Evolutionary conservation across 2,888 invertebrate species (phyloP).

Genomic region (Drosophila pseudotakahashii): DNA sequence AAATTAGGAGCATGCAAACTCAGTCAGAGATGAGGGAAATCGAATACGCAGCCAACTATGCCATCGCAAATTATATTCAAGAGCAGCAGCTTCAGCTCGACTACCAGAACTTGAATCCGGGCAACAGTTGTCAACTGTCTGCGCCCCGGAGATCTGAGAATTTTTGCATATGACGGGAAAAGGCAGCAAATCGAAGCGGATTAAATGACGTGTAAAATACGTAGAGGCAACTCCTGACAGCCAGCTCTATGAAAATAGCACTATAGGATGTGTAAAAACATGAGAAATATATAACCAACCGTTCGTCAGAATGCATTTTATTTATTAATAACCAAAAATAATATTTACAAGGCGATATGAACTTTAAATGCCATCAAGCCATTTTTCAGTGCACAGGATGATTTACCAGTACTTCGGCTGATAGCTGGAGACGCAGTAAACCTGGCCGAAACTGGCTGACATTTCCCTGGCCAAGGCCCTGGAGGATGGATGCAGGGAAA

Average conservation of each 20-base stretch:
- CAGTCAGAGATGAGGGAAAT: constrained; percentile 26
- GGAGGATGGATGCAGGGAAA: constrained; percentile 22
- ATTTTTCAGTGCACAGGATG: background rate
- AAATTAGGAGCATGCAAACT: constrained; percentile 31
- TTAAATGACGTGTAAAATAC: constrained; percentile 72
- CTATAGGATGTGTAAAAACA: background rate
- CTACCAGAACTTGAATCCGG: constrained; percentile 20
- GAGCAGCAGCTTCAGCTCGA: constrained; percentile 16
- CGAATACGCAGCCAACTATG: constrained; percentile 28
- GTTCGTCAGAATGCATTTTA: too few relatives aligned
- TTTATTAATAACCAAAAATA: background rate
- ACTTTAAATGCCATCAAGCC: background rate
- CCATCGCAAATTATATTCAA: constrained; percentile 31
- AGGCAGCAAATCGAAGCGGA: constrained; percentile 60
- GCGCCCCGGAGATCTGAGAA: constrained; percentile 33
- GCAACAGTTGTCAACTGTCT: constrained; percentile 42
- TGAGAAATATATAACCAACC: background rate
- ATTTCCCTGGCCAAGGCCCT: constrained; percentile 4
- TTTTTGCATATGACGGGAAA: constrained; percentile 60
- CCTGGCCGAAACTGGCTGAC: constrained; percentile 37
- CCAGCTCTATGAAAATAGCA: background rate
- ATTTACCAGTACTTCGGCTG: background rate
- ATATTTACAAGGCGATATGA: background rate
- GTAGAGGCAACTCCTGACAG: constrained; percentile 33
- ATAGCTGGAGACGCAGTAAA: constrained; percentile 50